phyloP scores from a whole-genome alignment of 2,888 invertebrate genomes.

The Troides oblongomaculatus region DNA sequence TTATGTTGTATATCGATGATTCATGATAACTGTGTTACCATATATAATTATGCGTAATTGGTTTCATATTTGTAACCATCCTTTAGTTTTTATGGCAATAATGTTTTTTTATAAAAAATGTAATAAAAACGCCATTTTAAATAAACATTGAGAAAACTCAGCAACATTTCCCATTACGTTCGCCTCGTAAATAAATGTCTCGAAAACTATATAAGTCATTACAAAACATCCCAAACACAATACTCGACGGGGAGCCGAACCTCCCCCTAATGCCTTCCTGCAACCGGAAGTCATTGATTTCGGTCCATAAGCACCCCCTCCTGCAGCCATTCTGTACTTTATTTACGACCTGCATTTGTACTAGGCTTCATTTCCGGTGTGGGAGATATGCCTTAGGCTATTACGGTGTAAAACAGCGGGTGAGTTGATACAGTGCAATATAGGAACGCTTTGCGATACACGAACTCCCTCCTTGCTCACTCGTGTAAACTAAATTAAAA shows the following conservation, averaged over 20 bases:
- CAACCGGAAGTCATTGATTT: conserved; percentile 41
- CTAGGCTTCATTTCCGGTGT: conserved; percentile 30
- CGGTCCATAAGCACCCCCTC: conserved; percentile 29
- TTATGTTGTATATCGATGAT: no score
- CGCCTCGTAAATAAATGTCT: conserved; percentile 9
- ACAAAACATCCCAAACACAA: conserved; percentile 21
- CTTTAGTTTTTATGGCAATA: no score
- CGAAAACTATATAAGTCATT: conserved; percentile 25
- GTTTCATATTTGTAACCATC: no score
- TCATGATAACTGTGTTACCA: no score
- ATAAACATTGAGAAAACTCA: no score
- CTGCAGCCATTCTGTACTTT: conserved; percentile 24
- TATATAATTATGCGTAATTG: no score
- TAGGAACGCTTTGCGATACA: conserved; percentile 10
- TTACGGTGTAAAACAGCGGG: conserved; percentile 26
- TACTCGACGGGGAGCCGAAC: conserved; percentile 26
- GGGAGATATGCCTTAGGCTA: conserved; percentile 26
- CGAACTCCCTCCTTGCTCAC: not conserved
- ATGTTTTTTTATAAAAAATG: no score
- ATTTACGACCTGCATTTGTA: conserved; percentile 30
- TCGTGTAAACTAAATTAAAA: no score
- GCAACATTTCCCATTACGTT: not conserved
- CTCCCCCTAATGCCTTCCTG: conserved; percentile 31
- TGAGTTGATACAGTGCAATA: conserved; percentile 16
- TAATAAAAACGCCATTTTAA: no score